Conservation (phyloP, 2,797 vertebrate genomes). For the Gymnocypris eckloni region DNA sequence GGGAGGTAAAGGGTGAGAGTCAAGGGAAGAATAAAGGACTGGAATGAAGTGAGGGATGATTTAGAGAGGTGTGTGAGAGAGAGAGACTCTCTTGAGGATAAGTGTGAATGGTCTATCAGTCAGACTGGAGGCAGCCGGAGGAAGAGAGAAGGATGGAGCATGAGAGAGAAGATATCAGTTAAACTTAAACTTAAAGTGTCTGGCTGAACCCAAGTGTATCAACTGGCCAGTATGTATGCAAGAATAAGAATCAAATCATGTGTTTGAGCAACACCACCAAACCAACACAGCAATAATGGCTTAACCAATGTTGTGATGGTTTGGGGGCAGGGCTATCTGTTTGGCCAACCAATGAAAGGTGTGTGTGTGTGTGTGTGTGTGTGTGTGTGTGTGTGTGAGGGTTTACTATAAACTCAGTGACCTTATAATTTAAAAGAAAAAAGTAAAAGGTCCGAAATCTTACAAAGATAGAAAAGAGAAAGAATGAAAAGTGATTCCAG, state of each 20-base stretch:
- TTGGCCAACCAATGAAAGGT: not conserved
- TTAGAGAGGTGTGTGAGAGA: constrained; percentile 39
- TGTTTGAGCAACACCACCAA: not conserved
- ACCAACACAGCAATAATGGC: not conserved
- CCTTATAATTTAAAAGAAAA: not conserved
- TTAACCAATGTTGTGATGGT: constrained; percentile 1
- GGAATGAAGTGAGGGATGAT: constrained; percentile 48
- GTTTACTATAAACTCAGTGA: not conserved
- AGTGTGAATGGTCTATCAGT: constrained; percentile 47
- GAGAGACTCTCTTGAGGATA: constrained; percentile 35
- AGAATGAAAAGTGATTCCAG: constrained; percentile 29
- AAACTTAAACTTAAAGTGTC: constrained; percentile 9
- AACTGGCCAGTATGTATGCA: not conserved
- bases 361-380: no score
- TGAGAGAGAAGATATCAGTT: constrained; percentile 20
- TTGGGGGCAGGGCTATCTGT: not conserved
- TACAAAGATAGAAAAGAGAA: not conserved
- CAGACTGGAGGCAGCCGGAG: constrained; percentile 19
- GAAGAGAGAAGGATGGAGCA: not conserved
- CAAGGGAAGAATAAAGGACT: constrained; percentile 46
- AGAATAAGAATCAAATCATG: not conserved
- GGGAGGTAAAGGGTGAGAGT: constrained; percentile 41
- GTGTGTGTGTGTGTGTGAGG: no score
- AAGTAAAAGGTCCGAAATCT: not conserved
- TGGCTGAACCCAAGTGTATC: not conserved